These are phyloP conservation scores for Orius laevigatus DNA, from an alignment of 1,140 invertebrate species.

Conservation along the genomic window DNA sequence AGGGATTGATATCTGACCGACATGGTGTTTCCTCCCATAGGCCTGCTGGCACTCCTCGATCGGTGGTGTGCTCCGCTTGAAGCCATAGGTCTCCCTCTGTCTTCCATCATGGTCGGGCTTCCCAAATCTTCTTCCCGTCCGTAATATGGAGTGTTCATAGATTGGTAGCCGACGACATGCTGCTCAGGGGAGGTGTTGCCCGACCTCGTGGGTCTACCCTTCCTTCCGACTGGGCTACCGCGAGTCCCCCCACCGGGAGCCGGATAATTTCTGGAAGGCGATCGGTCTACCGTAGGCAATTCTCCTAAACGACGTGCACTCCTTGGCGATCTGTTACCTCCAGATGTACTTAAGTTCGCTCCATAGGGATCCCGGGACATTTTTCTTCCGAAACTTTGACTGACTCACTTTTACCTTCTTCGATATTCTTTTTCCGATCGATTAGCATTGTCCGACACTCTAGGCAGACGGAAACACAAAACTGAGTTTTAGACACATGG, in stretches of 20 bases:
- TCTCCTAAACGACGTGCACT: slow-evolving; percentile 44
- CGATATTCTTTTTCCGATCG: too few relatives aligned
- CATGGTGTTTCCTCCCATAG: slow-evolving; percentile 35
- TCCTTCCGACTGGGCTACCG: slow-evolving; percentile 38
- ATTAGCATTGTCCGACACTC: slow-evolving; percentile 7
- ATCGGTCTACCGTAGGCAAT: slow-evolving; percentile 69
- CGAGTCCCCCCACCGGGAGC: slow-evolving; percentile 30
- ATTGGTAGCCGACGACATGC: slow-evolving; percentile 25
- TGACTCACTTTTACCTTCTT: too few relatives aligned
- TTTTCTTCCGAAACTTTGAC: background rate
- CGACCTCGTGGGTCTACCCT: slow-evolving; percentile 31
- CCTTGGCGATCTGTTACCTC: slow-evolving; percentile 41
- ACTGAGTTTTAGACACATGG: too few relatives aligned
- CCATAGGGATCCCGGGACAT: slow-evolving; percentile 61
- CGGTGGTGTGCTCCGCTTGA: slow-evolving; percentile 33
- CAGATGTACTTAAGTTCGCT: slow-evolving; percentile 29
- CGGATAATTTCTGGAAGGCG: slow-evolving; percentile 55
- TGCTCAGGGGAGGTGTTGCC: slow-evolving; percentile 42
- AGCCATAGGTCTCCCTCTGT: slow-evolving; percentile 36
- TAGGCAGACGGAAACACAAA: too few relatives aligned
- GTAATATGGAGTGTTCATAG: slow-evolving; percentile 38
- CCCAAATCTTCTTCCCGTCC: slow-evolving; percentile 53
- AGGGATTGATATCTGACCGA: slow-evolving; percentile 55
- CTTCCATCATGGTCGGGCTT: slow-evolving; percentile 38
- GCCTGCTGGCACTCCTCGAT: slow-evolving; percentile 40